A percentile compares a stretch with the other conserved stretches of the same genome.
phyloP scores from a whole-genome alignment of 2,797 vertebrate species.

The Enteromius mattozi region DNA sequence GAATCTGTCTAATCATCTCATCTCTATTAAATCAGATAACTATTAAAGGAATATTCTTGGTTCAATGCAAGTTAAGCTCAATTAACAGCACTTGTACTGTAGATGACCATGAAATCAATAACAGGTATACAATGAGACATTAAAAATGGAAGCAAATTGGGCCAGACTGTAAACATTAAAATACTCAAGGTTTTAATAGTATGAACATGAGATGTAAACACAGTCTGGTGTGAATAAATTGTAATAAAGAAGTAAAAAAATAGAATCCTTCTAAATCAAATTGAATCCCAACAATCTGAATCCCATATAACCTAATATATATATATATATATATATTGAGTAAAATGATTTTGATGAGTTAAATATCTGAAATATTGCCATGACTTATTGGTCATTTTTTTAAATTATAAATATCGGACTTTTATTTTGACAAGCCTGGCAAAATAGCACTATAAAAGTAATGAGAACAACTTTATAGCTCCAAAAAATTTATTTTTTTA shows the following conservation, averaged over 20 bases:
- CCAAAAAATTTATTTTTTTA: not conserved
- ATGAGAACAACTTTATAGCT: not conserved
- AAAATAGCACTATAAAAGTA: not conserved
- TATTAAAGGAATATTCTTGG: not conserved
- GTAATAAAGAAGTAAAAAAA: too few species aligned
- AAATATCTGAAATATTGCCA: not conserved
- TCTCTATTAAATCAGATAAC: conserved; percentile 1
- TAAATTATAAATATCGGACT: not conserved
- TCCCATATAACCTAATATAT: too few species aligned
- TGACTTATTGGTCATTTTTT: not conserved
- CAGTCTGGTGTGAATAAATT: not conserved
- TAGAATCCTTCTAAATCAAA: too few species aligned
- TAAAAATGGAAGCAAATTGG: not conserved
- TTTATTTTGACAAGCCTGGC: not conserved
- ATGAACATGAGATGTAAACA: not conserved
- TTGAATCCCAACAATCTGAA: too few species aligned
- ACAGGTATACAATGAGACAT: not conserved
- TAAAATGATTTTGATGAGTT: not conserved
- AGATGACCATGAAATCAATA: not conserved
- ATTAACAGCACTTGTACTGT: not conserved
- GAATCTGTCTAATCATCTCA: conserved; percentile 38
- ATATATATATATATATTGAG: too few species aligned
- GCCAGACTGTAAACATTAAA: not conserved
- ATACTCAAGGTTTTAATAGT: not conserved
- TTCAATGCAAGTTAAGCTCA: not conserved